phyloP scores from a whole-genome alignment of 2,888 invertebrate species.

The Argyra leucocephala region DNA sequence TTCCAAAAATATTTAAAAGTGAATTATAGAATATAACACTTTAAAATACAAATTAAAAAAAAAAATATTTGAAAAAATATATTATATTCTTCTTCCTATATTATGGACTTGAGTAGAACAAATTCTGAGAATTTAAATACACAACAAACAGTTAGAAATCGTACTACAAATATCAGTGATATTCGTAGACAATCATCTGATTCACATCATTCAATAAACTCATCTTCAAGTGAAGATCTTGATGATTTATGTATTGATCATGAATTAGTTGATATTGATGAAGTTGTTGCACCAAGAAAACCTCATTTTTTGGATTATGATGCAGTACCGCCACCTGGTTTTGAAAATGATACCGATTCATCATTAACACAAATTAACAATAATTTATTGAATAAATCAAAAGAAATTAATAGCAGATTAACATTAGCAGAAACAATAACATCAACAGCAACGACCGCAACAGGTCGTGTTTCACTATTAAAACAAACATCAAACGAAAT shows the following conservation, averaged over 20 bases:
- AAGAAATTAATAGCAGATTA: background rate
- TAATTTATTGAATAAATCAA: slow-evolving; percentile 12
- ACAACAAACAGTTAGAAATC: background rate
- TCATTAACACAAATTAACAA: slow-evolving; percentile 24
- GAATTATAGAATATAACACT: too few species aligned
- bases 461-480: background rate
- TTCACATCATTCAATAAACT: slow-evolving; percentile 19
- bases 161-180: background rate
- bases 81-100: background rate
- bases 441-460: background rate
- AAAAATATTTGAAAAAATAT: background rate
- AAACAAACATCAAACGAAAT: background rate
- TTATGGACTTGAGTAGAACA: slow-evolving; percentile 3
- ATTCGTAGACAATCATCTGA: slow-evolving; percentile 6
- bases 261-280: slow-evolving; percentile 31
- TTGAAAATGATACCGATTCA: slow-evolving; percentile 32
- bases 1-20: background rate
- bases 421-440: background rate
- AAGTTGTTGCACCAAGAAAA: slow-evolving; percentile 42
- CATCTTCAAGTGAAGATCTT: slow-evolving; percentile 25
- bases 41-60: background rate
- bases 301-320: slow-evolving; percentile 57
- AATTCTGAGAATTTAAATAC: background rate
- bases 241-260: slow-evolving; percentile 24
- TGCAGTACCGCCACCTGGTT: slow-evolving; percentile 49